Base-by-base conservation (phyloP, 2,113 vertebrate species). In the Epinephelus cyanopodus region DNA sequence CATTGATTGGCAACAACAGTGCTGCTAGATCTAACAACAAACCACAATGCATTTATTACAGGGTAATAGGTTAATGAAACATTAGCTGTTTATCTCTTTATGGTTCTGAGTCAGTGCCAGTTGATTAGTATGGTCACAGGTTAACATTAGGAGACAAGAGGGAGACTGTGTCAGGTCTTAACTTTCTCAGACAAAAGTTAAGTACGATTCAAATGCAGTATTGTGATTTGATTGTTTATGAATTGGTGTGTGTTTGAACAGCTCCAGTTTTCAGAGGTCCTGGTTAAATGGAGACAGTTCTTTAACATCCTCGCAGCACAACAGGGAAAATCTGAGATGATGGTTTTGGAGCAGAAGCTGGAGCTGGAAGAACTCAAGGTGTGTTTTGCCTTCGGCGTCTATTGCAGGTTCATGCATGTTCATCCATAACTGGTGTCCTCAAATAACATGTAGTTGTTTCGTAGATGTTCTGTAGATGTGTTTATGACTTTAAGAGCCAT, bases 221-320 rank as follows among this genome's bases (percentile, higher is more conserved):
- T 27, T 15, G 33, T 25, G 9, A 63, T 53, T 39, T 53, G 4
- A 10, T 62, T 6, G 3, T 17, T 53, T 47, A 60, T 70, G 3
- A 21, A 6, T 56, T 53, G 11, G 14, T 57, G 12, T 86, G 25
- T 87, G 53, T 83, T 54, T 19, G 18, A 77, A 64, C 87, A 99
- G 98, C 94, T 98, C 78, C 96, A 94, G 94, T 96, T 99, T 92
- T 99, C 98, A 0, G 98, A 98, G 23, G 96, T 98, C 79, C 94
- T 99, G 91, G 95, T 97, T 50, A 98, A 97, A 90, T 99, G 98
- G 98, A 92, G 90, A 37, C 79, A 80, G 0, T 97, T 99, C 89
- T 99, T 99, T 73, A 93, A 95, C 75, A 95, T 97, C 71, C 92
- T 99, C 48, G 96, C 97, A 0, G 93, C 91, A 0, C 96, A 97